Base-by-base conservation (phyloP, 37 sponge, comb jelly and placozoan genomes). In the Beroe forskalii region DNA sequence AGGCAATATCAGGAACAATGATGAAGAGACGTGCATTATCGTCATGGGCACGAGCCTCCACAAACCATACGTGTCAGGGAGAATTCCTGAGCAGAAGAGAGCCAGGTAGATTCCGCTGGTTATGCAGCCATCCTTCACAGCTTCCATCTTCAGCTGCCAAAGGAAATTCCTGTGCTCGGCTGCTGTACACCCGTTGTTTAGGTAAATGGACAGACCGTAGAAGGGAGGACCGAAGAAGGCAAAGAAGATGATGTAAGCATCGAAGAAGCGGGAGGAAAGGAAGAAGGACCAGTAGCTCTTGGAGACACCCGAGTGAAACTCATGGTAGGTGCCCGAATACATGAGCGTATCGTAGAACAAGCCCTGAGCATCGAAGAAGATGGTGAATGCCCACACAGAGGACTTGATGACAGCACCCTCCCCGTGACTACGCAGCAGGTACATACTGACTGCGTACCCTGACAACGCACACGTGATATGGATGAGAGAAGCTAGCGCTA, bases 321-420 rank as follows among this genome's bases (percentile, higher is more conserved):
- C 66, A 8, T 63, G 28, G 66, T 63, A 63, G n/a, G 75, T 72
- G 3, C 40, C 75, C 0, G 75, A 37, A 39, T 38, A 72, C 37
- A 33, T 38, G 9, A 72, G 22, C 22, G 75, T 30, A 39, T 33
- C 40, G 40, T 72, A 72, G 8, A 33, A 72, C 9, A 72, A 22
- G 0, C 37, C 75, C 39, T 72, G 75, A 30, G 25, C 9, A 30
- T 3, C 6, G 66, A 63, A 63, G 66, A 63, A 63, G n/a, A n/a
- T n/a, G n/a, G n/a, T n/a, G n/a, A n/a, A n/a, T n/a, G n/a, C n/a
- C n/a, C n/a, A n/a, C n/a, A 63, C 25, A 20, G 66, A 28, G 6
- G 66, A 63, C 66, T 63, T 63, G 66, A 63, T 63, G 66, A 63
- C 66, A 63, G 66, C 14, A 19, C 25, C 66, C 66, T 63, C 66